Evolutionary conservation across 2,888 invertebrate species (phyloP).

Genomic region (Ligdia adustata): DNA sequence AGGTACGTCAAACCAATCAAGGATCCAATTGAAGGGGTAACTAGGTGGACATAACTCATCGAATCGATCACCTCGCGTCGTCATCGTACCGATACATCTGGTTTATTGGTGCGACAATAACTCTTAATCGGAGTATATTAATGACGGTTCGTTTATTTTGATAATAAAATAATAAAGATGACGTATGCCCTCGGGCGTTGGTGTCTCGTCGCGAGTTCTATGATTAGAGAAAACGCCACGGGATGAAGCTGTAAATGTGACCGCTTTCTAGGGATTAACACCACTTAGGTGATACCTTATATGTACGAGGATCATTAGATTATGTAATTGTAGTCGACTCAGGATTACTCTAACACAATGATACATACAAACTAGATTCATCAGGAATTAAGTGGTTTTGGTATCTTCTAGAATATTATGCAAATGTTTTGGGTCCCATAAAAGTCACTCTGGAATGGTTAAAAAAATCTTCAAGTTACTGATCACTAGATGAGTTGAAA

Average conservation of each 20-base stretch:
- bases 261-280: slow-evolving; percentile 17
- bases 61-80: slow-evolving; percentile 75
- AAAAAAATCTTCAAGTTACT: background rate
- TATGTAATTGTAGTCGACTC: slow-evolving; percentile 3
- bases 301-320: slow-evolving; percentile 8
- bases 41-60: slow-evolving; percentile 77
- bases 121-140: slow-evolving; percentile 79
- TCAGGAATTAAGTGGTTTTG: too few species aligned
- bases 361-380: too few species aligned
- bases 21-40: slow-evolving; percentile 81
- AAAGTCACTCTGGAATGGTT: too few species aligned
- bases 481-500: background rate
- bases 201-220: slow-evolving; percentile 57
- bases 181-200: slow-evolving; percentile 52
- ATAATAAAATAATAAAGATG: slow-evolving; percentile 77
- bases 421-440: too few species aligned
- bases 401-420: too few species aligned
- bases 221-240: slow-evolving; percentile 51
- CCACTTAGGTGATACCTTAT: slow-evolving; percentile 18
- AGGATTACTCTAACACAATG: background rate
- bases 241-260: slow-evolving; percentile 26
- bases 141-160: slow-evolving; percentile 63
- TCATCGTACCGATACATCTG: slow-evolving; percentile 64
- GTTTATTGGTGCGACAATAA: slow-evolving; percentile 77
- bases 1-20: slow-evolving; percentile 81